Conservation (phyloP, 1,140 invertebrate species). For the Procambarus virginalis region DNA sequence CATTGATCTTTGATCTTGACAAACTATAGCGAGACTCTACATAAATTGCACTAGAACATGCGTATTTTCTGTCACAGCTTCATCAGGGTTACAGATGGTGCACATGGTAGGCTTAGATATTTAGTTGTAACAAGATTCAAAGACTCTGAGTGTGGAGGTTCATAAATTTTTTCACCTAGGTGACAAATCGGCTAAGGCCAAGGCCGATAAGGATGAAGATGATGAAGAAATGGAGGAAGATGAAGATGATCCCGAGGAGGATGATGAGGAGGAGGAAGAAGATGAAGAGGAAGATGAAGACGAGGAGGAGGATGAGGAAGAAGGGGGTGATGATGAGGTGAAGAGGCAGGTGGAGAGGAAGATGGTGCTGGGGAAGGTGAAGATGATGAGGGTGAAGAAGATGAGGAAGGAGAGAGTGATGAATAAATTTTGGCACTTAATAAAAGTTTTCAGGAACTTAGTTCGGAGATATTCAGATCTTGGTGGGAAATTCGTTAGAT, state of each 20-base stretch:
- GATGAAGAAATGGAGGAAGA: slow-evolving; percentile 5
- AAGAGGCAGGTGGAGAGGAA: neutral
- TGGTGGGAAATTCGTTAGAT: too few relatives aligned
- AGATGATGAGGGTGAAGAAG: neutral
- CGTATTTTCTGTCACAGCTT: too few relatives aligned
- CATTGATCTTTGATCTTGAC: too few relatives aligned
- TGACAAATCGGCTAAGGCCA: neutral
- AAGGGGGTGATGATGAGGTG: neutral
- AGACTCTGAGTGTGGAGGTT: too few relatives aligned
- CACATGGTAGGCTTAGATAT: too few relatives aligned
- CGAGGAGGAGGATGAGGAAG: neutral
- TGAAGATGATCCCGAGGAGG: neutral
- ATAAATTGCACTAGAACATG: too few relatives aligned
- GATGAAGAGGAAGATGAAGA: neutral
- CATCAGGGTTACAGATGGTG: too few relatives aligned
- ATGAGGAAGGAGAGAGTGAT: neutral
- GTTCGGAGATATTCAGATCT: neutral
- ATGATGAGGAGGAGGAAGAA: neutral
- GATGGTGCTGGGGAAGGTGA: neutral
- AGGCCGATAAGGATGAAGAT: neutral
- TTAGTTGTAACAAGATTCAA: too few relatives aligned
- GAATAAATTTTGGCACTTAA: neutral
- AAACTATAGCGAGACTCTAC: too few relatives aligned
- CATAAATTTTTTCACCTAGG: neutral
- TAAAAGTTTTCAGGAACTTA: neutral